Evolutionary conservation across 2,888 invertebrate species (phyloP).

Genomic region (Ectemnius continuus): DNA sequence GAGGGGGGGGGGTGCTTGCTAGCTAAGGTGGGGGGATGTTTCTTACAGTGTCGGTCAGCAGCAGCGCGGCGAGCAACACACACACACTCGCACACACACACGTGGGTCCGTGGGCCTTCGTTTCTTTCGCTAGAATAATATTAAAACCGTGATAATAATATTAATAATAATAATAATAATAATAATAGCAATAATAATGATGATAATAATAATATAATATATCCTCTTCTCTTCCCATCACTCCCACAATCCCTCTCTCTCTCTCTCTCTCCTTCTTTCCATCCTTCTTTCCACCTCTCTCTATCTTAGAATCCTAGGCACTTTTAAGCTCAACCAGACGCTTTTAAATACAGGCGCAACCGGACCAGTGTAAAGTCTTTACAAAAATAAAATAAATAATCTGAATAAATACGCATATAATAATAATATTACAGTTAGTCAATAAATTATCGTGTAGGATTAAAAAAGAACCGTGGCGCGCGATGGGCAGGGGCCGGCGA

Average conservation of each 20-base stretch:
- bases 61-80: constrained; percentile 60
- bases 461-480: constrained; percentile 30
- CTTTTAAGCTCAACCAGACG: constrained; percentile 61
- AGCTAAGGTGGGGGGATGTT: neutral
- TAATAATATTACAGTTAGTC: constrained; percentile 70
- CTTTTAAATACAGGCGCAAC: constrained; percentile 61
- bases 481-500: constrained; percentile 18
- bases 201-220: constrained; percentile 38
- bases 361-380: constrained; percentile 72
- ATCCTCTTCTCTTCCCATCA: constrained; percentile 35
- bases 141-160: constrained; percentile 45
- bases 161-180: constrained; percentile 39
- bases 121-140: constrained; percentile 34
- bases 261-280: no score
- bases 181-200: constrained; percentile 33
- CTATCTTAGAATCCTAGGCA: constrained; percentile 49
- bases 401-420: constrained; percentile 75
- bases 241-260: no score
- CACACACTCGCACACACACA: constrained; percentile 25
- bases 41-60: constrained; percentile 31
- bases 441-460: constrained; percentile 75
- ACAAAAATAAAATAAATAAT: constrained; percentile 78
- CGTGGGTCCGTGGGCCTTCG: constrained; percentile 48
- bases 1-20: no score
- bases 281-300: neutral